These are phyloP conservation scores for Drosophila nannoptera DNA, from an alignment of 1,140 invertebrate genomes.

Conservation along the genomic window DNA sequence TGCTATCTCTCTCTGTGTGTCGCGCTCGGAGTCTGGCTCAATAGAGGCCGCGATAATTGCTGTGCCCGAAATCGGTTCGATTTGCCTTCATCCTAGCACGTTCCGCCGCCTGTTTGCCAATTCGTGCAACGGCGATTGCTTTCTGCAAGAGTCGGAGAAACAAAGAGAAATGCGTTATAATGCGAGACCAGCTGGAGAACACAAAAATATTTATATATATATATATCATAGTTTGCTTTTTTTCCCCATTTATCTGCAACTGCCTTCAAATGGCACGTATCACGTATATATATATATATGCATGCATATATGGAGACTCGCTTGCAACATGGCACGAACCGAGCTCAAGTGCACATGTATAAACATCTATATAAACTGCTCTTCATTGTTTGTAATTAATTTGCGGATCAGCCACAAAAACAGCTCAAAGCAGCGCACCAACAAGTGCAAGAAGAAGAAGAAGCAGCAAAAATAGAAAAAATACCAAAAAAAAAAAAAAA, in stretches of 20 bases:
- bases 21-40: conserved; percentile 22
- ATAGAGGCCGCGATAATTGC: conserved; percentile 59
- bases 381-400: conserved; percentile 67
- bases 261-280: conserved; percentile 50
- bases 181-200: no score
- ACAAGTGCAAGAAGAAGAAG: conserved; percentile 6
- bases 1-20: background rate
- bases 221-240: background rate
- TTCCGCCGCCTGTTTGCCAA: conserved; percentile 14
- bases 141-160: conserved; percentile 37
- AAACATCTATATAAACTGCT: conserved; percentile 31
- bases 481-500: background rate
- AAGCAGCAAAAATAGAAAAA: conserved; percentile 21
- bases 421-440: conserved; percentile 15
- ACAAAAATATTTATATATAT: background rate
- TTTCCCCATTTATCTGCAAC: conserved; percentile 13
- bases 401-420: conserved; percentile 28
- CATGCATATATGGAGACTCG: conserved; percentile 1
- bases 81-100: conserved; percentile 73
- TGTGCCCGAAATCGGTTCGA: conserved; percentile 54
- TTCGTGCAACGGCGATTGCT: conserved; percentile 45
- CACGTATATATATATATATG: background rate
- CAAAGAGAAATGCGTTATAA: no score
- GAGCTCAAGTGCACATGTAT: conserved; percentile 29
- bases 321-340: conserved; percentile 30